These are phyloP conservation scores for Leptinotarsa juncta DNA, from an alignment of 2,888 invertebrate genomes.

Conservation along the genomic window DNA sequence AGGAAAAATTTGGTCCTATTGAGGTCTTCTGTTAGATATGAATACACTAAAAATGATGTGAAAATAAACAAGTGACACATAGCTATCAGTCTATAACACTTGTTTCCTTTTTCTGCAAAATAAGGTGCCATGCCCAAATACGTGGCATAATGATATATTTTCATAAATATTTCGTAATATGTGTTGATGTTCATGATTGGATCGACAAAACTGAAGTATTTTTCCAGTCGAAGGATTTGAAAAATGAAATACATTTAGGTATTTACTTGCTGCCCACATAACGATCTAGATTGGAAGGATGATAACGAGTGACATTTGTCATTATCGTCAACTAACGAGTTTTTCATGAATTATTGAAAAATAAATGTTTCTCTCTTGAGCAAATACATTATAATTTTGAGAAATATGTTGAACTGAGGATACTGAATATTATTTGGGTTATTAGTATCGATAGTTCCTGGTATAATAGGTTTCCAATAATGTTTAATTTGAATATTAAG, in stretches of 20 bases:
- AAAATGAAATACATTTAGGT: too few species aligned
- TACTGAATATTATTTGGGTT: too few species aligned
- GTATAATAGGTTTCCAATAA: too few species aligned
- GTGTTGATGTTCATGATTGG: not conserved
- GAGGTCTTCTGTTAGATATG: constrained; percentile 1
- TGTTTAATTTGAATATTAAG: too few species aligned
- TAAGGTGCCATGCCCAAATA: constrained; percentile 6
- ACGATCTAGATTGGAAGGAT: too few species aligned
- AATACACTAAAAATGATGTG: constrained; percentile 1
- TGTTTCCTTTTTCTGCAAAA: not conserved
- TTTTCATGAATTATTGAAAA: too few species aligned
- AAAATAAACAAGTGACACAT: not conserved
- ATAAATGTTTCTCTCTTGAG: too few species aligned
- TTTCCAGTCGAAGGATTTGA: not conserved
- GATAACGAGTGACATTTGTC: too few species aligned
- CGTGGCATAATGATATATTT: not conserved
- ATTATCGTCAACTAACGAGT: too few species aligned
- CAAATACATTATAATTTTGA: too few species aligned
- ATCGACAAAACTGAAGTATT: not conserved
- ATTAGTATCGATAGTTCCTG: too few species aligned
- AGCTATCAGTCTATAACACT: not conserved
- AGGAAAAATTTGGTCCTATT: not conserved
- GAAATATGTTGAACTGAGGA: too few species aligned
- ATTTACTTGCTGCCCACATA: not conserved
- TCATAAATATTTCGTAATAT: not conserved